phyloP scores from a whole-genome alignment of 1,140 invertebrate genomes.

The Andrena cerasifolii region DNA sequence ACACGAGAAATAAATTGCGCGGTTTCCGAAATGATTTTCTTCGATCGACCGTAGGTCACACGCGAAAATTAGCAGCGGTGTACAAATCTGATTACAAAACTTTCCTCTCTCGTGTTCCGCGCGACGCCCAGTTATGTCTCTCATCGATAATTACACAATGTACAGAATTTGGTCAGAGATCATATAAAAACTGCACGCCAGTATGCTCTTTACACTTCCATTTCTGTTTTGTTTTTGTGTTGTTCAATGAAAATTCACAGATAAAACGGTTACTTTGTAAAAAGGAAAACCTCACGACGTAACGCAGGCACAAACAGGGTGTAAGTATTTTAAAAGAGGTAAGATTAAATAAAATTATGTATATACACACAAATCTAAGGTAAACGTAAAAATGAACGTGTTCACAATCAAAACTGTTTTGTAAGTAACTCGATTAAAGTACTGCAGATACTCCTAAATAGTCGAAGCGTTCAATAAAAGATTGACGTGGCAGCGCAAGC shows the following conservation, averaged over 20 bases:
- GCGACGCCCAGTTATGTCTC: slow-evolving; percentile 15
- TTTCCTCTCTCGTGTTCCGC: slow-evolving; percentile 10
- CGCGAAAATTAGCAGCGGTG: slow-evolving; percentile 19
- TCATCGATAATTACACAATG: slow-evolving; percentile 30
- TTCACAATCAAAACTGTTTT: slow-evolving; percentile 6
- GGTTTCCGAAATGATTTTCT: not conserved
- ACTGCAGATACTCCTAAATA: not conserved
- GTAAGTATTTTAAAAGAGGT: slow-evolving; percentile 18
- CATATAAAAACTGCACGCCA: slow-evolving; percentile 23
- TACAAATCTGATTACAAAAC: slow-evolving; percentile 44
- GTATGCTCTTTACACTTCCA: not conserved
- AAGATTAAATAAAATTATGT: slow-evolving; percentile 20
- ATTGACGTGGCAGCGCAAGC: slow-evolving; percentile 13
- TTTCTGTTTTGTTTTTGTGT: not conserved
- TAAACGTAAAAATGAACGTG: slow-evolving; percentile 15
- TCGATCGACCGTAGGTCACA: not conserved
- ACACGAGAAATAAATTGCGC: slow-evolving; percentile 9
- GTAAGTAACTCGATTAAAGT: slow-evolving; percentile 24
- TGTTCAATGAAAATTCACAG: not conserved
- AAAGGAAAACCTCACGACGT: slow-evolving; percentile 23
- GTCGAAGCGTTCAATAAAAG: slow-evolving; percentile 22
- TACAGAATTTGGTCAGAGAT: slow-evolving; percentile 54
- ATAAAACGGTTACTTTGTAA: slow-evolving; percentile 24
- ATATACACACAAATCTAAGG: slow-evolving; percentile 39
- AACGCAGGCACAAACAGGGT: slow-evolving; percentile 24